Conservation (phyloP, 1,140 invertebrate genomes). For the Saccostrea glomerata region DNA sequence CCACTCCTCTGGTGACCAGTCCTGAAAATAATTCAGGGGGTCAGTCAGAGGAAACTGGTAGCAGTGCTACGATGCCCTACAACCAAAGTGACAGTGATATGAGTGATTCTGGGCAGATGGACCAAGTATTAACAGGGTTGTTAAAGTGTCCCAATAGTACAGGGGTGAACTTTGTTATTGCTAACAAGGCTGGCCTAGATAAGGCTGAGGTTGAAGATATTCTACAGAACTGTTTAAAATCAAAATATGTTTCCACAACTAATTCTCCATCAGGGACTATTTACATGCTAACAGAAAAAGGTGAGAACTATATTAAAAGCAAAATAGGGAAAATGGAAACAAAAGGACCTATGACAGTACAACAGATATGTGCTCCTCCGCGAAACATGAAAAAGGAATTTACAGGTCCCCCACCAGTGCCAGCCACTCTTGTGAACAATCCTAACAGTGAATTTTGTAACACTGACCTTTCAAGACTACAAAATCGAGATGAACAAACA, state of each 20-base stretch:
- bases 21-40: background rate
- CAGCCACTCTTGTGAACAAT: background rate
- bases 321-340: slow-evolving; percentile 9
- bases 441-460: background rate
- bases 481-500: background rate
- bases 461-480: background rate
- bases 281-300: slow-evolving; percentile 6
- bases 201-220: background rate
- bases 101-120: background rate
- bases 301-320: slow-evolving; percentile 44
- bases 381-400: slow-evolving; percentile 8
- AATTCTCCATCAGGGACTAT: background rate
- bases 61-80: background rate
- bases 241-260: slow-evolving; percentile 16
- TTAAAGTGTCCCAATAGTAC: background rate
- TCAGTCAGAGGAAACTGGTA: background rate
- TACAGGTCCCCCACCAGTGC: slow-evolving; percentile 22
- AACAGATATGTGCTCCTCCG: background rate
- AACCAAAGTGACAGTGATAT: background rate
- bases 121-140: slow-evolving; percentile 11
- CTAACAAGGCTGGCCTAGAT: background rate
- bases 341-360: background rate
- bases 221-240: background rate
- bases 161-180: background rate
- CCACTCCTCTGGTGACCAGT: background rate